Evolutionary conservation across 2,113 vertebrate genomes (phyloP), one percentile per base, ranked within the genome.

Genomic region (Brachypteracias leptosomus): DNA sequence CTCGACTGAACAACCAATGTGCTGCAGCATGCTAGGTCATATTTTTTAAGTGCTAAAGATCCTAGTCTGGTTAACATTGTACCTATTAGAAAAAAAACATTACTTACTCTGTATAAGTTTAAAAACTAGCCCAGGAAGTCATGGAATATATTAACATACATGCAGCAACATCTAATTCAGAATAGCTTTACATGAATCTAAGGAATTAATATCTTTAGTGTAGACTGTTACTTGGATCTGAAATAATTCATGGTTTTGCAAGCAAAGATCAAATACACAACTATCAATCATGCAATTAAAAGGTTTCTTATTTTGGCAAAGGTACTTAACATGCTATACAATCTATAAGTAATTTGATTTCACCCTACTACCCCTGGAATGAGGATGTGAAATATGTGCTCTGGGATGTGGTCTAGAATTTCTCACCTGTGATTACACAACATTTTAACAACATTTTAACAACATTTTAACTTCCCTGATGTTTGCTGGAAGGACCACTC

Each of bases 381-480:
- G 0, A 35, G 85, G 38, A 62, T 66, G 35, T 93, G 93, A 92
- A 77, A 75, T 63, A 81, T 77, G 24, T 70, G 19, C 59, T 86
- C 42, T 77, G 58, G 55, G 46, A 82, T 24, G 58, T 49, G 57
- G 73, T 61, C 44, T 94, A 89, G 74, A 89, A 92, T 97, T 89
- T 74, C 57, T 97, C 66, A 94, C 90, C 74, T 97, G 81, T 94
- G 85, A 97, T 95, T 91, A 91, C 80, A 86, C 36, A 55, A 17
- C 22, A 79, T 95, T n/a, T n/a, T n/a, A n/a, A n/a, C n/a, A n/a
- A n/a, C n/a, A n/a, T n/a, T n/a, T n/a, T n/a, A n/a, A n/a, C n/a
- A n/a, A n/a, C n/a, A n/a, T n/a, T n/a, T n/a, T n/a, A n/a, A n/a
- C n/a, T n/a, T n/a, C n/a, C n/a, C n/a, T n/a, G n/a, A n/a, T n/a